Evolutionary conservation across 2,797 vertebrate genomes (phyloP).

Genomic region (Enteromius mattozi): DNA sequence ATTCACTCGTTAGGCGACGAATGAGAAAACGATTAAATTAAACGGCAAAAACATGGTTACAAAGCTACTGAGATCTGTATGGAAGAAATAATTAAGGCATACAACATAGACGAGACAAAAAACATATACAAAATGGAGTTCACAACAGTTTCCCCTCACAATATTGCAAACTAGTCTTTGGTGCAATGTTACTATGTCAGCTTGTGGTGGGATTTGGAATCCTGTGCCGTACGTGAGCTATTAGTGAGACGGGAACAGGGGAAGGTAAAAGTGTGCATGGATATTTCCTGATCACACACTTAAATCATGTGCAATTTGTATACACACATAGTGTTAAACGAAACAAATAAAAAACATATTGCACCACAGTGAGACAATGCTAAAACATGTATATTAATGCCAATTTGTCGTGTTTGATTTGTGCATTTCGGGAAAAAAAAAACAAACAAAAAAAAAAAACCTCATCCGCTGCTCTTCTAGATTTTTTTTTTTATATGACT

Average conservation of each 20-base stretch:
- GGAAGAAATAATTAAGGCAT: conserved; percentile 33
- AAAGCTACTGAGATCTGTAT: conserved; percentile 12
- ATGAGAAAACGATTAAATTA: conserved; percentile 18
- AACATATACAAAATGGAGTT: conserved; percentile 12
- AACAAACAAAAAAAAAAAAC: conserved; percentile 63
- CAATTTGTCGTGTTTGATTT: conserved; percentile 31
- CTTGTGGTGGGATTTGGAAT: conserved; percentile 21
- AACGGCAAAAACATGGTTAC: conserved; percentile 23
- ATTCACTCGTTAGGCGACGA: neutral
- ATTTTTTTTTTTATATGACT: conserved; percentile 51
- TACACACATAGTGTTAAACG: conserved; percentile 38
- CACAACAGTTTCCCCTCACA: conserved; percentile 37
- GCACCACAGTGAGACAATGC: conserved; percentile 29
- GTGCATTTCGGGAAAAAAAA: conserved; percentile 13
- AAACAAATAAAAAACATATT: conserved; percentile 30
- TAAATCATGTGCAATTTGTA: conserved; percentile 36
- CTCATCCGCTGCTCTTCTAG: conserved; percentile 76
- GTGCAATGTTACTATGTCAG: conserved; percentile 56
- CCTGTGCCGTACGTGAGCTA: conserved; percentile 18
- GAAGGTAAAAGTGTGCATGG: conserved; percentile 18
- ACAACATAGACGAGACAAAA: neutral
- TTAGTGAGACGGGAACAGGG: conserved; percentile 22
- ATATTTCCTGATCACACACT: conserved; percentile 28
- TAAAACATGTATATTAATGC: conserved; percentile 33
- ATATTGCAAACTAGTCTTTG: conserved; percentile 65